Evolutionary conservation across 1,140 invertebrate species (phyloP).

Genomic region (Vollenhovia emeryi): DNA sequence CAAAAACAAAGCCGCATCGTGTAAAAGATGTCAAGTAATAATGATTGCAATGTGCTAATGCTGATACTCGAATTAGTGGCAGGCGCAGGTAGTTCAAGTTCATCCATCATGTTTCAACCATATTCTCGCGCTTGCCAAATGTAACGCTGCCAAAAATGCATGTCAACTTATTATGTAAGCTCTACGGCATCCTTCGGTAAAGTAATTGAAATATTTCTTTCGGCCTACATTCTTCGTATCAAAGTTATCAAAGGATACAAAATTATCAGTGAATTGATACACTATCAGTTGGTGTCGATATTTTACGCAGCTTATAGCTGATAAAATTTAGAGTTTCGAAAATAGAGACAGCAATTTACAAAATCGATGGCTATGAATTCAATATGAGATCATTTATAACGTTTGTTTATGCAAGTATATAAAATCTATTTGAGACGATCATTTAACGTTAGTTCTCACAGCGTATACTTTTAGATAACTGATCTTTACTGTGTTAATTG

Average conservation of each 20-base stretch:
- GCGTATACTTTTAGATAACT: not conserved
- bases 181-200: not conserved
- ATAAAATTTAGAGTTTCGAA: not conserved
- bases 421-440: not conserved
- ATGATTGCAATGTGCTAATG: not conserved
- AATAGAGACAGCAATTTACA: not conserved
- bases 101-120: constrained; percentile 23
- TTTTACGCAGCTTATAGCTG: not conserved
- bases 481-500: not conserved
- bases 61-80: not conserved
- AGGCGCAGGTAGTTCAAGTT: not conserved
- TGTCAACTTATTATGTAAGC: constrained; percentile 17
- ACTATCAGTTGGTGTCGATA: not conserved
- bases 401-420: not conserved
- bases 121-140: constrained; percentile 18
- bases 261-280: not conserved
- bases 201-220: not conserved
- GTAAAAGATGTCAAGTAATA: not conserved
- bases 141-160: constrained; percentile 48
- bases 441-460: not conserved
- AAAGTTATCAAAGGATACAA: not conserved
- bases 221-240: not conserved
- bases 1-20: not conserved
- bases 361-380: not conserved
- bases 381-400: not conserved